Conservation (phyloP, 64 coral and sea anemone genomes). For the Platygyra sinensis region DNA sequence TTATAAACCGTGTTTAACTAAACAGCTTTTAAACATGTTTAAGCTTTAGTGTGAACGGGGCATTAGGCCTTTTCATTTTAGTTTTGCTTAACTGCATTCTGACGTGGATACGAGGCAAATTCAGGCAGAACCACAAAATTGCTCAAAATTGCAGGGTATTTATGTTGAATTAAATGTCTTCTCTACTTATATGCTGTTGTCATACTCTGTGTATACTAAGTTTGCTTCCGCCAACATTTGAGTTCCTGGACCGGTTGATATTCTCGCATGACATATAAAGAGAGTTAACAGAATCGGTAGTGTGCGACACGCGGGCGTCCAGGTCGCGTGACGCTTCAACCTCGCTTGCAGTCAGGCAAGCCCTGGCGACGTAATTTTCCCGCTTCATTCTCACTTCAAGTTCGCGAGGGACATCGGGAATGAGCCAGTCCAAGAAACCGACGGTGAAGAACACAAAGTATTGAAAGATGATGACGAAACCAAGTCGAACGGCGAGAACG, state of each 20-base stretch:
- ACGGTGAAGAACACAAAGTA: constrained; percentile 92
- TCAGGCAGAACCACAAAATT: too few species aligned
- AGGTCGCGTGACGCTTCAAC: constrained; percentile 52
- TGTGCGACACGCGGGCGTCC: background rate
- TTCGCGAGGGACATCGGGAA: constrained; percentile 83
- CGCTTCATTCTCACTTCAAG: constrained; percentile 85
- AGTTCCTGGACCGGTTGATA: constrained; percentile 11
- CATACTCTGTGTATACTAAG: constrained; percentile 3
- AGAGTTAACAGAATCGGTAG: constrained; percentile 52
- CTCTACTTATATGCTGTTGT: background rate
- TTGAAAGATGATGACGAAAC: constrained; percentile 91
- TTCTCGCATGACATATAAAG: constrained; percentile 83
- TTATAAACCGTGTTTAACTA: too few species aligned
- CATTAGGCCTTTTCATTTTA: too few species aligned
- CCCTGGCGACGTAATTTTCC: constrained; percentile 76
- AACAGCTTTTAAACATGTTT: too few species aligned
- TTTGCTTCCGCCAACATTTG: constrained; percentile 19
- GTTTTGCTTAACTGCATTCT: too few species aligned
- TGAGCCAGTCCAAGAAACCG: constrained; percentile 72
- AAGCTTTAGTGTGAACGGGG: too few species aligned
- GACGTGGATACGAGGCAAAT: too few species aligned
- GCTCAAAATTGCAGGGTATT: too few species aligned
- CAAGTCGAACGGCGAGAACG: constrained; percentile 75
- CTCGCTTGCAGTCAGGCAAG: constrained; percentile 72
- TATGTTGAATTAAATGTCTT: background rate